Evolutionary conservation across 92 coral and sea anemone genomes (phyloP).

Genomic region (Metridium senile): DNA sequence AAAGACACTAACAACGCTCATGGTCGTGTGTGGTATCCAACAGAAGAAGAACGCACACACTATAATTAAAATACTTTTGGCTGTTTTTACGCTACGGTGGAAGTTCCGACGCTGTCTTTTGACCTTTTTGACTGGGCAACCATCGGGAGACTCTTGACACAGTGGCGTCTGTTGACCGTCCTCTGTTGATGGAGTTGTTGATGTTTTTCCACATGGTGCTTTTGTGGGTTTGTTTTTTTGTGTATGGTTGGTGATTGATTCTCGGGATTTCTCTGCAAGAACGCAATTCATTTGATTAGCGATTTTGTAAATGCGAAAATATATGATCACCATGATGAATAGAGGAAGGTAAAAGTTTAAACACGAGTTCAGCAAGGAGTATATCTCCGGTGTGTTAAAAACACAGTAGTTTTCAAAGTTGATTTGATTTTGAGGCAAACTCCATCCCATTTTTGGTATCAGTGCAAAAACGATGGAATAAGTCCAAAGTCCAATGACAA

Average conservation of each 20-base stretch:
- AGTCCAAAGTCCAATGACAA: slow-evolving; percentile 76
- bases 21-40: slow-evolving; percentile 81
- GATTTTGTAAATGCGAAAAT: slow-evolving; percentile 70
- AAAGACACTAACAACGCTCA: slow-evolving; percentile 51
- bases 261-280: slow-evolving; percentile 35
- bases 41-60: slow-evolving; percentile 78
- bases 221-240: background rate
- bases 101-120: slow-evolving; percentile 54
- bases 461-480: slow-evolving; percentile 81
- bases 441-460: slow-evolving; percentile 94
- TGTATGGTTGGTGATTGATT: slow-evolving; percentile 37
- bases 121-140: slow-evolving; percentile 5
- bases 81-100: slow-evolving; percentile 69
- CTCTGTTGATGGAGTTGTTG: background rate
- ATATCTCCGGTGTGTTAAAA: slow-evolving; percentile 73
- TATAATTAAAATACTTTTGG: slow-evolving; percentile 65
- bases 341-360: slow-evolving; percentile 91
- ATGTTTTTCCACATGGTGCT: background rate
- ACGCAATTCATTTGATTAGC: slow-evolving; percentile 44
- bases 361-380: slow-evolving; percentile 83
- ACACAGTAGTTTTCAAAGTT: slow-evolving; percentile 26
- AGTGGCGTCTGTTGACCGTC: slow-evolving; percentile 17
- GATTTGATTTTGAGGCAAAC: slow-evolving; percentile 32
- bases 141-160: slow-evolving; percentile 7
- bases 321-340: slow-evolving; percentile 71